Base-by-base conservation (phyloP, 2,797 vertebrate genomes). In the Sebastes diaconus region DNA sequence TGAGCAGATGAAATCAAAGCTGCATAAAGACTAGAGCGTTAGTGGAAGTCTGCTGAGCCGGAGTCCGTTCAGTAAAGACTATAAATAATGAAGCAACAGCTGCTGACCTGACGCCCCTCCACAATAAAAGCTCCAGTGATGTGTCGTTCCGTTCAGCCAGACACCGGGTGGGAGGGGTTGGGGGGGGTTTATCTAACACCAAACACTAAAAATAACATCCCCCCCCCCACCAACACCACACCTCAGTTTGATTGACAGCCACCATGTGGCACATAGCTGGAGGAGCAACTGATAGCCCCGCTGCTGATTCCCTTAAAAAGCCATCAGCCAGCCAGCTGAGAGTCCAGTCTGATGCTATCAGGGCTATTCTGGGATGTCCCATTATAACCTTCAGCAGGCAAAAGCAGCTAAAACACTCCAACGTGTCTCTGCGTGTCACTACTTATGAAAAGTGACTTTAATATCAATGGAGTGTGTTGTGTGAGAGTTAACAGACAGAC, bases 221-320 rank as follows among this genome's bases (percentile, higher is more conserved):
- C 18, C 24, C 55, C 12, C 74, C 36, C 34, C 11, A 12, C 36
- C 36, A 50, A 64, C 20, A 12, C 64, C 73, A 79, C 85, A 83
- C 84, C 84, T 81, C 66, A n/a, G 30, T 69, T 95, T 96, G 95
- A 95, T 94, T 95, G 96, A 98, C 98, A 99, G 96, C 71, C 93
- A 96, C 95, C 98, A 99, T 98, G 97, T 99, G 98, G 95, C 95
- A 94, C 96, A 97, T 97, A 96, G 90, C 96, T 94, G 94, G 91
- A 89, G 94, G 68, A 94, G 96, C 95, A 97, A 96, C 94, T 96
- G 97, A 98, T 97, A 94, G 92, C 94, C 75, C 93, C 88, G 93
- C 96, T 92, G 96, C 92, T 93, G 97, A 99, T 99, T 98, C 97
- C 98, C 98, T 98, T 99, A 99, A 99, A 99, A 99, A 99, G 98